phyloP scores from a whole-genome alignment of 2,888 invertebrate genomes.

The Saturnia japonica region DNA sequence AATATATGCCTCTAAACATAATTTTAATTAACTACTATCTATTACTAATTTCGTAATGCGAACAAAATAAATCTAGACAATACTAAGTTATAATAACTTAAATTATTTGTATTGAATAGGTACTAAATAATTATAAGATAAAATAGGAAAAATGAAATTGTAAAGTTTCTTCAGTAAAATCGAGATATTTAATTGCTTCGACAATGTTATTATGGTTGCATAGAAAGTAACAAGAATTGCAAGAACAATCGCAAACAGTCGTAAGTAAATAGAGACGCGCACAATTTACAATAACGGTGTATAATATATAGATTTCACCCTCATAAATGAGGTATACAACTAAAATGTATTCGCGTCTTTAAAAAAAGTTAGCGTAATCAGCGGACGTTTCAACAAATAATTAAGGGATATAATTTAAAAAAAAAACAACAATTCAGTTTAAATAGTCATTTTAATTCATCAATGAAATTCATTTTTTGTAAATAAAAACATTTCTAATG shows the following conservation, averaged over 20 bases:
- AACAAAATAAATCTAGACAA: background rate
- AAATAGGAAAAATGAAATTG: no score
- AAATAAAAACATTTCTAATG: conserved; percentile 47
- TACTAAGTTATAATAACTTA: background rate
- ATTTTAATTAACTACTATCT: no score
- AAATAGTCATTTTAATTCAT: conserved; percentile 69
- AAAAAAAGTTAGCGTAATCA: background rate
- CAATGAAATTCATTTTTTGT: conserved; percentile 61
- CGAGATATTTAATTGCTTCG: background rate
- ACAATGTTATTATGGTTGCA: background rate
- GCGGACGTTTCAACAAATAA: conserved; percentile 18
- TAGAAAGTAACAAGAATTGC: no score
- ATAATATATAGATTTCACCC: background rate
- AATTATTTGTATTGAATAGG: background rate
- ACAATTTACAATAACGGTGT: background rate
- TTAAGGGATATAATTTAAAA: conserved; percentile 4
- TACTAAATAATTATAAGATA: background rate
- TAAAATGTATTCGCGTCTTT: background rate
- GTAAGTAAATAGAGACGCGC: background rate
- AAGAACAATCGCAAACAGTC: no score
- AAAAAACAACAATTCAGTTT: conserved; percentile 27
- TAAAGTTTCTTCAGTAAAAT: no score
- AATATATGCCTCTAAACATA: no score
- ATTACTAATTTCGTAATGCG: background rate
- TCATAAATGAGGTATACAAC: background rate